A percentile compares a stretch with the other conserved stretches of the same genome.
phyloP scores from a whole-genome alignment of 2,888 invertebrate genomes.

The Oegoconia quadripuncta region DNA sequence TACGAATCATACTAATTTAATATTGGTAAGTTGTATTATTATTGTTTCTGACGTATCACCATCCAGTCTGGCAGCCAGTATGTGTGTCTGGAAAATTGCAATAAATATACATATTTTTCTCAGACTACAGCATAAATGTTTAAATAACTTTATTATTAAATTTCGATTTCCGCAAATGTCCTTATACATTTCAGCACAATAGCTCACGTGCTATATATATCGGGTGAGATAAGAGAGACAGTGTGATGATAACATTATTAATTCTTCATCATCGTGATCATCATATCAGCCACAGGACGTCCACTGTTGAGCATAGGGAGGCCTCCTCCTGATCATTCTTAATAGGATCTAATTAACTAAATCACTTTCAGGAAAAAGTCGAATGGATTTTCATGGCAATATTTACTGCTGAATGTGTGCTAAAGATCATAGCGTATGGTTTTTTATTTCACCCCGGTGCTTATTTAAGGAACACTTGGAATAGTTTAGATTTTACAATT shows the following conservation, averaged over 20 bases:
- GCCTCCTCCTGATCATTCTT: too few relatives aligned
- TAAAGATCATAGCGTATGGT: slow-evolving; percentile 99
- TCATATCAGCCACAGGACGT: too few relatives aligned
- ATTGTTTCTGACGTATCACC: background rate
- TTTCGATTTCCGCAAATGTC: too few relatives aligned
- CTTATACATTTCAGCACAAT: too few relatives aligned
- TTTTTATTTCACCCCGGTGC: slow-evolving; percentile 98
- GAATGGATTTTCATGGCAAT: slow-evolving; percentile 99
- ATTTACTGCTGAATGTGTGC: slow-evolving; percentile 98
- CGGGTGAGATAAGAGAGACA: too few relatives aligned
- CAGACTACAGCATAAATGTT: background rate
- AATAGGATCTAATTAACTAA: too few relatives aligned
- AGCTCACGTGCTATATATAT: too few relatives aligned
- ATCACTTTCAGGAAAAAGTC: slow-evolving; percentile 95
- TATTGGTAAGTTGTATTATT: slow-evolving; percentile 88
- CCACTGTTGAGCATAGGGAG: too few relatives aligned
- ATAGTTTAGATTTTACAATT: slow-evolving; percentile 96
- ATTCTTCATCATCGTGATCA: slow-evolving; percentile 78
- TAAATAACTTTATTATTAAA: too few relatives aligned
- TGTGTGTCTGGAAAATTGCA: too few relatives aligned
- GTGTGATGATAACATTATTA: too few relatives aligned
- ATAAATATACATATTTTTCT: background rate
- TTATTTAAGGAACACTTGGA: slow-evolving; percentile 99
- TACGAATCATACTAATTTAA: slow-evolving; percentile 95
- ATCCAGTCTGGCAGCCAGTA: background rate